Evolutionary conservation across 2,888 invertebrate species (phyloP), one percentile per base, ranked within the genome.

Genomic region (Steinernema scapterisci): DNA sequence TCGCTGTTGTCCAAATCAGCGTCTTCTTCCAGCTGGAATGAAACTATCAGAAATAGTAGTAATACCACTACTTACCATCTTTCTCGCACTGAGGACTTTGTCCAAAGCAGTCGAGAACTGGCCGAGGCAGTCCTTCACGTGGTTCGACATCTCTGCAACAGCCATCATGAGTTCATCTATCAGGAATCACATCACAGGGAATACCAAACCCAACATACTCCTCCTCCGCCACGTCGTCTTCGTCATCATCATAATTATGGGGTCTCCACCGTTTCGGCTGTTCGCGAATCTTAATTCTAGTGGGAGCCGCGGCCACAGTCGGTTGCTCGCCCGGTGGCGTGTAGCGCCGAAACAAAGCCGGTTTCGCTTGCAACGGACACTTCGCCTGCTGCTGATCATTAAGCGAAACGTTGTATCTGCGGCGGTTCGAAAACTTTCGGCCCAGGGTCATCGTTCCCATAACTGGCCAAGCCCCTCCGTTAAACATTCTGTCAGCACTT

Each of bases 131-230:
- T 81, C 81, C 16, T 73, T 51, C 13, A 79, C 76, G 70, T 81
- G 81, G 63, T 80, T 70, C 11, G 76, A 73, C 81, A 81, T 82
- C 23, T 78, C 81, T 81, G 54, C 72, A 77, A 71, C 31, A 63
- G 38, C 38, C 38, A 9, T 38, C 38, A 38, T 38, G 38, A 38
- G 9, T 9, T 6, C 38, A 3, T 38, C 38, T 38, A 9, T 9
- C 38, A 48, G 43, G 46, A 43, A 31, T 16, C 38, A n/a, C 72
- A 7, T 45, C 31, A 52, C 27, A 52, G 21, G 38, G 21, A 3
- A 9, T 71, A 48, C 48, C 51, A 48, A 71, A 27, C 51, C 48
- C 51, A 71, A 7, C 51, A 71, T 16, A 46, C 63, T 63, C 31
- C 31, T 31, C 63, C 38, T 63, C 63, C 63, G 23, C 63, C 38